Percentiles rank a stretch among this genome's conserved stretches.
phyloP scores from a whole-genome alignment of 2,797 vertebrate genomes.

The Microctenopoma stevenorrisi region DNA sequence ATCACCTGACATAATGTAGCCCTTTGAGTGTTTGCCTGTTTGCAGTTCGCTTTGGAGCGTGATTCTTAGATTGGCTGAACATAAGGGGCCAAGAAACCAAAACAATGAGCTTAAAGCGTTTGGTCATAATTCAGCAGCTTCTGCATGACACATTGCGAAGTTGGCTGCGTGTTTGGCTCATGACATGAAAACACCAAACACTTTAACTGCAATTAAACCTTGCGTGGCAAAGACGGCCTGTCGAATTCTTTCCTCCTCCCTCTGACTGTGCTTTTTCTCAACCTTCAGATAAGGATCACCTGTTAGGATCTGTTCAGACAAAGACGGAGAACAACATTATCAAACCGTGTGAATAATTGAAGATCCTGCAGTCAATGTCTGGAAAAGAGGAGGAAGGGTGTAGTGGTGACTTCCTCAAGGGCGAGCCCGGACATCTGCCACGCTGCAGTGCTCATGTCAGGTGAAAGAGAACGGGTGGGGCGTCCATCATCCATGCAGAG shows the following conservation, averaged over 20 bases:
- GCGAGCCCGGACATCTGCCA: conserved; percentile 36
- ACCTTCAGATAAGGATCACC: conserved; percentile 65
- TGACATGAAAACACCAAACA: conserved; percentile 12
- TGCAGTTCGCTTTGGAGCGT: no score
- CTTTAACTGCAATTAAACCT: conserved; percentile 29
- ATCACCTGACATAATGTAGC: no score
- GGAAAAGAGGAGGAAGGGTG: conserved; percentile 17
- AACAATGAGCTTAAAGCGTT: not conserved
- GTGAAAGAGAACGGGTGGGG: conserved; percentile 59
- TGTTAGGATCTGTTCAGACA: conserved; percentile 56
- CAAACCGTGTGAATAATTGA: conserved; percentile 70
- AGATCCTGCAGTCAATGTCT: conserved; percentile 47
- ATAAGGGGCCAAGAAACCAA: not conserved
- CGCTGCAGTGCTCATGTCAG: conserved; percentile 25
- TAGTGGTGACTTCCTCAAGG: conserved; percentile 28
- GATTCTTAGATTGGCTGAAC: not conserved
- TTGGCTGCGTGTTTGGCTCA: not conserved
- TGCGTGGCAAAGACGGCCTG: conserved; percentile 26
- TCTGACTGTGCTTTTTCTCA: conserved; percentile 66
- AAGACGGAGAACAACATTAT: conserved; percentile 52
- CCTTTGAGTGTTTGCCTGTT: no score
- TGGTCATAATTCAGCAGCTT: no score
- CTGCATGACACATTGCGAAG: no score
- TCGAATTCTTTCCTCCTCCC: conserved; percentile 53
- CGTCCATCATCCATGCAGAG: conserved; percentile 73